phyloP scores from a whole-genome alignment of 92 coral and sea anemone species.

The Phenganax stokvisi region DNA sequence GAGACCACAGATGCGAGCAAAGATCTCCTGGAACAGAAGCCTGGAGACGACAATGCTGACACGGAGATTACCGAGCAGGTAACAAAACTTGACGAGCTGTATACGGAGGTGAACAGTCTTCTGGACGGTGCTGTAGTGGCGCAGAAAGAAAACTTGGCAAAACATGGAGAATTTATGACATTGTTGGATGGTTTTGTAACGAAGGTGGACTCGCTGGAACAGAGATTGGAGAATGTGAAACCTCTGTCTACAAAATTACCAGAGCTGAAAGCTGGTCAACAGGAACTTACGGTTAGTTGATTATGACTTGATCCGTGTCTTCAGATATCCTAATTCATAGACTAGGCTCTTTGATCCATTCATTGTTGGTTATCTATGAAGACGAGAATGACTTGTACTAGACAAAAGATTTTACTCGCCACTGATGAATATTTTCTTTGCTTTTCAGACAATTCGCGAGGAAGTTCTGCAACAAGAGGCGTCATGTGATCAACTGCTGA shows the following conservation, averaged over 20 bases:
- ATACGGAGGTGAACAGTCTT: constrained; percentile 19
- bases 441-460: constrained; percentile 41
- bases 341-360: background rate
- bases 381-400: too few species aligned
- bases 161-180: constrained; percentile 36
- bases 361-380: too few species aligned
- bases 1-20: constrained; percentile 34
- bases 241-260: constrained; percentile 34
- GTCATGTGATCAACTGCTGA: constrained; percentile 64
- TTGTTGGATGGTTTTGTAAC: constrained; percentile 25
- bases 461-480: constrained; percentile 70
- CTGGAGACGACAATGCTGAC: constrained; percentile 21
- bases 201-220: constrained; percentile 30
- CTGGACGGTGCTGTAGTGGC: constrained; percentile 14
- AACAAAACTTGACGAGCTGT: constrained; percentile 24
- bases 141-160: constrained; percentile 30
- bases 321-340: background rate
- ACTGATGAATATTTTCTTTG: background rate
- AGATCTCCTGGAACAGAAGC: constrained; percentile 18
- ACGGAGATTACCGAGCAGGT: constrained; percentile 31
- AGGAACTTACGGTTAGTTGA: constrained; percentile 29
- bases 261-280: constrained; percentile 21
- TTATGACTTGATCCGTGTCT: background rate
- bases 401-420: too few species aligned
- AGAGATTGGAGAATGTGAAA: constrained; percentile 15